Base-by-base conservation (phyloP, 2,797 vertebrate species). In the Tolypeutes matacus region DNA sequence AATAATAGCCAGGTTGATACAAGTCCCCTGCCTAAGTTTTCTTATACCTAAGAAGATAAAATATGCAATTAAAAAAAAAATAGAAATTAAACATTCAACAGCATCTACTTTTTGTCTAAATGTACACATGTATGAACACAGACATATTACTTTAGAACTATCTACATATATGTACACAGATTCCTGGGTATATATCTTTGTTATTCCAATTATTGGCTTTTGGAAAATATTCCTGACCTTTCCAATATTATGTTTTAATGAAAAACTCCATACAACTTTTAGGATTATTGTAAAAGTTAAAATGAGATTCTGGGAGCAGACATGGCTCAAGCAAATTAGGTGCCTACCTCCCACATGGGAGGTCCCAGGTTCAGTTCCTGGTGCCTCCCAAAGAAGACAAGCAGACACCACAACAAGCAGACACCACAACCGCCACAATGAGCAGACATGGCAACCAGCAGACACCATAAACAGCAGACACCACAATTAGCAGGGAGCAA, bases 251-350 rank as follows among this genome's bases (percentile, higher is more conserved):
- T n/a, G 29, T 78, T 39, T 94, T 34, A 67, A 31, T 75, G 11
- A 20, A n/a, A 73, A 69, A 27, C 31, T 53, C 18, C 72, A 20
- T 42, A 21, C 12, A 62, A 77, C 4, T 62, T 42, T 62, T 53
- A 83, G 10, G 14, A 14, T 20, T 83, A 25, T 60, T 83, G 27
- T 56, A 62, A 87, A 91, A 87, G 69, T 92, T 84, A 77, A 80
- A 77, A 36, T 84, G 62, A 76, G 18, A 72, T 84, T 13, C 31
- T 56, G 23, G 46, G 46, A 46, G 46, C 11, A 11, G 5, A 46
- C 9, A 8, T 46, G 46, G 11, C 11, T 46, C 46, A 46, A 46
- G 11, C 46, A 46, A 46, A 39, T 39, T 39, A 7, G 39, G 7
- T 39, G 39, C 39, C 39, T 39, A 3, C 39, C 39, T 39, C 39